These are phyloP conservation scores for Drosophila baimaii DNA, from an alignment of 1,140 invertebrate genomes.

Conservation along the genomic window DNA sequence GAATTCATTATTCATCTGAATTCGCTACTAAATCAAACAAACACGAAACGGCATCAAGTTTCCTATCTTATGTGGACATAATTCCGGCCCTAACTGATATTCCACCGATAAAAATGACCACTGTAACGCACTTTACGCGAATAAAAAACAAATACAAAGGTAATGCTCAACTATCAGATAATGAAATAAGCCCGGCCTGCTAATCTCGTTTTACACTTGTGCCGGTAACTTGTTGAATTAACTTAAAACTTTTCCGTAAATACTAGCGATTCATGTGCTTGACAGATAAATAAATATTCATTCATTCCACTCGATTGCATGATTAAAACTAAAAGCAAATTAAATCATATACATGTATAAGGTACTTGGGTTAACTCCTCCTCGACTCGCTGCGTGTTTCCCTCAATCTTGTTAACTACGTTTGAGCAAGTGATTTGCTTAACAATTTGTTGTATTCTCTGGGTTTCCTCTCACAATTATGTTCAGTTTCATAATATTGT, in stretches of 20 bases:
- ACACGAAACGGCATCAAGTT: neutral
- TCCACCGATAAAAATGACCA: neutral
- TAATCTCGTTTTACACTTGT: slow-evolving; percentile 8
- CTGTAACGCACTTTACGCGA: slow-evolving; percentile 11
- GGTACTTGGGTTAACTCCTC: slow-evolving; percentile 77
- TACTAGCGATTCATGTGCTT: slow-evolving; percentile 30
- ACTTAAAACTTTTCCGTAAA: neutral
- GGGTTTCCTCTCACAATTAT: slow-evolving; percentile 38
- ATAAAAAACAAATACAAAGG: slow-evolving; percentile 6
- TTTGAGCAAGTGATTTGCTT: slow-evolving; percentile 69
- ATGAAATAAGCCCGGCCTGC: neutral
- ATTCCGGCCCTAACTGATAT: slow-evolving; percentile 1
- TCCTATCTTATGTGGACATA: neutral
- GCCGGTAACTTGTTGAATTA: slow-evolving; percentile 1
- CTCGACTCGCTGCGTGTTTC: slow-evolving; percentile 49
- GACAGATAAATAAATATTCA: slow-evolving; percentile 60
- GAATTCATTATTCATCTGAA: neutral
- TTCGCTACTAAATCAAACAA: neutral
- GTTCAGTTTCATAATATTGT: slow-evolving; percentile 46
- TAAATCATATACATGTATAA: slow-evolving; percentile 77
- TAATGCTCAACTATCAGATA: neutral
- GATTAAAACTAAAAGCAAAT: slow-evolving; percentile 64
- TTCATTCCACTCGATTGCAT: slow-evolving; percentile 42
- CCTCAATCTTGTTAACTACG: slow-evolving; percentile 57
- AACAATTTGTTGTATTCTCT: slow-evolving; percentile 53